Conservation (phyloP, 2,113 vertebrate genomes). For the Gobiocypris rarus region DNA sequence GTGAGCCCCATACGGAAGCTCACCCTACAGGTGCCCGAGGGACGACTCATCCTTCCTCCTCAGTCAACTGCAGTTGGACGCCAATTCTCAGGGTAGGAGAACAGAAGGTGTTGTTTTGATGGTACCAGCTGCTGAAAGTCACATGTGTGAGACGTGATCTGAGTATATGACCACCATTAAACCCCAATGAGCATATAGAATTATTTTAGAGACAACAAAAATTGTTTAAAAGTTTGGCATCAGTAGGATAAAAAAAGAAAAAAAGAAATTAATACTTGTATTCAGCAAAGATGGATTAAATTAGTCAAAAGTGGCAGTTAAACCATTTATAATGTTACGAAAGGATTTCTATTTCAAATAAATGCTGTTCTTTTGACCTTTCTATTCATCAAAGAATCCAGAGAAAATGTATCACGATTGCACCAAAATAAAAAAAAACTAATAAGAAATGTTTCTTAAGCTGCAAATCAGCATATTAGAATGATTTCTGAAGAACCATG, state of each 20-base stretch:
- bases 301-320: neutral
- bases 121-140: neutral
- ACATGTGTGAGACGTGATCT: neutral
- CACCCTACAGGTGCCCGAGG: constrained; percentile 56
- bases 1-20: constrained; percentile 77
- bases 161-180: neutral
- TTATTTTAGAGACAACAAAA: neutral
- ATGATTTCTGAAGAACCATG: neutral
- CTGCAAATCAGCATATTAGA: neutral
- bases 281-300: neutral
- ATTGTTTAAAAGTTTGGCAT: neutral
- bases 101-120: neutral
- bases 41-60: constrained; percentile 55
- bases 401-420: no score
- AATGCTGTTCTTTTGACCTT: no score
- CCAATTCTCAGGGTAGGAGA: constrained; percentile 72
- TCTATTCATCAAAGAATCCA: neutral
- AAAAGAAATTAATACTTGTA: neutral
- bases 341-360: no score
- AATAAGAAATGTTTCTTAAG: no score
- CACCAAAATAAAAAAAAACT: no score
- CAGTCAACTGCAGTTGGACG: constrained; percentile 66
- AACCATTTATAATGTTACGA: no score
- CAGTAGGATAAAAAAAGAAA: neutral
- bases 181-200: neutral